Evolutionary conservation across 2,888 invertebrate species (phyloP).

Genomic region (Mactromeris polynyma): DNA sequence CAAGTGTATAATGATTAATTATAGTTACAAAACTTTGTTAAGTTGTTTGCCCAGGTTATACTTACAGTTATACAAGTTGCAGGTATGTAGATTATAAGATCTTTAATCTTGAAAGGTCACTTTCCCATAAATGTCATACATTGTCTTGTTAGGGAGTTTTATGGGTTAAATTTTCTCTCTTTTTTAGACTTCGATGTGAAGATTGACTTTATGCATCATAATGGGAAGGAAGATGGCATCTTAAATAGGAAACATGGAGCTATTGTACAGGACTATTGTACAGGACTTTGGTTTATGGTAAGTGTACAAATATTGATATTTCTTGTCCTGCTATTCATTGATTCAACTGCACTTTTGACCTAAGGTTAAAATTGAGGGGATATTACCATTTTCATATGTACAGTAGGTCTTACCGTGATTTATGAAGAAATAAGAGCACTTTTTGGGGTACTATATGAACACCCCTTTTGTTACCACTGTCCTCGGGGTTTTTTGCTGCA

Average conservation of each 20-base stretch:
- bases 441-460: too few species aligned
- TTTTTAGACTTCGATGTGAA: conserved; percentile 1
- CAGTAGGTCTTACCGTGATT: too few species aligned
- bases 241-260: not conserved
- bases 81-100: conserved; percentile 31
- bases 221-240: not conserved
- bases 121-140: conserved; percentile 31
- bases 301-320: not conserved
- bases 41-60: not conserved
- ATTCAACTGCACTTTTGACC: not conserved
- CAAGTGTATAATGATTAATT: conserved; percentile 9
- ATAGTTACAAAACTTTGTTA: not conserved
- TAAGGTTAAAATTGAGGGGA: not conserved
- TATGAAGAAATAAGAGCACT: too few species aligned
- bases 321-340: not conserved
- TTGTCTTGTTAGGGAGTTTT: not conserved
- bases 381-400: too few species aligned
- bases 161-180: conserved; percentile 11
- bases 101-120: conserved; percentile 44
- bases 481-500: too few species aligned
- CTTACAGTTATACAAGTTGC: not conserved
- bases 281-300: not conserved
- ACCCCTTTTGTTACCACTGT: too few species aligned
- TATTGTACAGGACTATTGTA: not conserved
- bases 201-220: not conserved